phyloP scores from a whole-genome alignment of 2,888 invertebrate genomes.

The Pristionchus japonicus region DNA sequence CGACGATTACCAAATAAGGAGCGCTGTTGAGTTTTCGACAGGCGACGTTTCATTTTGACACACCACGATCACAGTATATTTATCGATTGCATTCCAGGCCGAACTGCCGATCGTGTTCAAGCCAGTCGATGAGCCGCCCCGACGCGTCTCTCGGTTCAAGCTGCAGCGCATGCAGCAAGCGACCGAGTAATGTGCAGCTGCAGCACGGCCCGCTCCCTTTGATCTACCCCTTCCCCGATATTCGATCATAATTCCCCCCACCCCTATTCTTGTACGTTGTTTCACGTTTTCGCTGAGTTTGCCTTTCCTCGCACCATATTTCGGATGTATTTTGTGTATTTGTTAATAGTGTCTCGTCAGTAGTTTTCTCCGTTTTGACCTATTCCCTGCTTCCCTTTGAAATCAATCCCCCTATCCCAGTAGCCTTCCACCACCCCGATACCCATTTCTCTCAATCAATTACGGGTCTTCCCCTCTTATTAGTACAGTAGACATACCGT shows the following conservation, averaged over 20 bases:
- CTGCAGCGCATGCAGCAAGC: conserved; percentile 48
- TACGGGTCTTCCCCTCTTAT: not conserved
- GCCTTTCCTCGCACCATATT: conserved; percentile 3
- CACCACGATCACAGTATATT: not conserved
- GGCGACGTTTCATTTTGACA: not conserved
- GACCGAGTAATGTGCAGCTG: conserved; percentile 8
- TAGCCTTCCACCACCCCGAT: not conserved
- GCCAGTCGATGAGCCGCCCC: conserved; percentile 45
- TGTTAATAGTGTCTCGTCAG: conserved; percentile 1
- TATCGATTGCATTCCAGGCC: not conserved
- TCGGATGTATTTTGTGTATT: conserved; percentile 19
- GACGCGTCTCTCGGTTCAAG: conserved; percentile 48
- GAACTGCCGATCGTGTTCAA: conserved; percentile 43
- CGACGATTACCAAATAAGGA: not conserved
- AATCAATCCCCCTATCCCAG: not conserved
- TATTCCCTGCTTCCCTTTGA: not conserved
- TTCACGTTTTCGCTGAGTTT: conserved; percentile 33
- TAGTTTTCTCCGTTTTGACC: not conserved
- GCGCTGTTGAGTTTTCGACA: not conserved
- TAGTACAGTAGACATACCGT: conserved; percentile 15
- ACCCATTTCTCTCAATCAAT: conserved; percentile 12
- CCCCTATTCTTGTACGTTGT: conserved; percentile 2
- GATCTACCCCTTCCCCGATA: not conserved
- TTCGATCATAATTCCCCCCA: not conserved
- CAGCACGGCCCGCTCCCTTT: not conserved